A percentile compares a stretch with the other conserved stretches of the same genome.
Evolutionary conservation across 2,888 invertebrate genomes (phyloP).

Genomic region (Apodemia zela): DNA sequence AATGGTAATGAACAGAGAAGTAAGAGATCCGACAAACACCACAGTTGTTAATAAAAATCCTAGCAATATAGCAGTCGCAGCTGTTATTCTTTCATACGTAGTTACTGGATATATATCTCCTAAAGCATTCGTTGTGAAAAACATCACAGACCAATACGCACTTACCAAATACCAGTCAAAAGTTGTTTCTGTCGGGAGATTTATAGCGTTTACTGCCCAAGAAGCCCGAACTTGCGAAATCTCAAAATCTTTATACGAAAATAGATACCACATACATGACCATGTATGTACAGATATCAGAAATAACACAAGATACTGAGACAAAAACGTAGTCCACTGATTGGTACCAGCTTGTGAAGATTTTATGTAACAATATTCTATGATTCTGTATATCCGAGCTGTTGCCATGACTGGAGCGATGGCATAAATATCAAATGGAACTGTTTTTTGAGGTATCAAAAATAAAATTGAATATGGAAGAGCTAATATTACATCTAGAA

Average conservation of each 20-base stretch:
- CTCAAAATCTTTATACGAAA: constrained; percentile 59
- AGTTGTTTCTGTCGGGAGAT: constrained; percentile 57
- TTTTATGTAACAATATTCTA: constrained; percentile 62
- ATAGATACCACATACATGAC: constrained; percentile 71
- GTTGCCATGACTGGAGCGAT: constrained; percentile 62
- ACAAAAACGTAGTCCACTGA: constrained; percentile 70
- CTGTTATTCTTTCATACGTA: constrained; percentile 58
- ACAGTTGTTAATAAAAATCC: constrained; percentile 71
- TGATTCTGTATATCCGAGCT: constrained; percentile 61
- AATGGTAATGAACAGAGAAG: constrained; percentile 73
- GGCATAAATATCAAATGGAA: constrained; percentile 48
- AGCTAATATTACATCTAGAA: constrained; percentile 56
- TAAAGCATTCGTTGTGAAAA: constrained; percentile 66
- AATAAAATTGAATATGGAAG: constrained; percentile 62
- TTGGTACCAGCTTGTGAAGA: constrained; percentile 71
- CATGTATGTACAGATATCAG: constrained; percentile 66
- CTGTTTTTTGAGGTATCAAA: constrained; percentile 39
- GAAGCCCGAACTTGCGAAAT: constrained; percentile 54
- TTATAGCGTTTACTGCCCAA: constrained; percentile 59
- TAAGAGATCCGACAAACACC: constrained; percentile 73
- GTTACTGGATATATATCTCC: constrained; percentile 71
- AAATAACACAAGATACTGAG: constrained; percentile 69
- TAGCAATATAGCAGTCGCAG: constrained; percentile 56
- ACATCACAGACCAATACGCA: constrained; percentile 70
- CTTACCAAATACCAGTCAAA: constrained; percentile 72